These are phyloP conservation scores for Antechinus flavipes DNA, from an alignment of 2,113 vertebrate species.

Conservation along the genomic window DNA sequence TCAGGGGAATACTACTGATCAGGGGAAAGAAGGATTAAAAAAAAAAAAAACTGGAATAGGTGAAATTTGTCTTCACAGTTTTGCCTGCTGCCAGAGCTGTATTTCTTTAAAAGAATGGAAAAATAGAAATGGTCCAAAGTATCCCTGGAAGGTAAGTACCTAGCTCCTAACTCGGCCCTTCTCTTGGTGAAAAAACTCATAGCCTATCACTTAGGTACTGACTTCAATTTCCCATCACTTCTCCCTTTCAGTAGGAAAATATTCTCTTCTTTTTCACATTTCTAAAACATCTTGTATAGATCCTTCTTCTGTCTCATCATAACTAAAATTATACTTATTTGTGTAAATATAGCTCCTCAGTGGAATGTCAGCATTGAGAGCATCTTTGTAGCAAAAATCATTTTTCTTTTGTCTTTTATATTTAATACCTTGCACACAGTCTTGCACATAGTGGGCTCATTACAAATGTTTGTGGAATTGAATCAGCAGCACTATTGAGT, in stretches of 20 bases:
- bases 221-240: not conserved
- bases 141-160: not conserved
- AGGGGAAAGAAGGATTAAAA: not conserved
- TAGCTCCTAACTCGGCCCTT: not conserved
- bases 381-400: not conserved
- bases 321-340: not conserved
- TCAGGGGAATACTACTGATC: not conserved
- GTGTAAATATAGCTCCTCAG: not conserved
- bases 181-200: not conserved
- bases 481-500: not conserved
- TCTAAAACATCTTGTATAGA: not conserved
- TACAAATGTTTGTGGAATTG: not conserved
- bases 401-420: not conserved
- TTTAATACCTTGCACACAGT: not conserved
- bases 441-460: not conserved
- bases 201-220: not conserved
- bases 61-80: not conserved
- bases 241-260: not conserved
- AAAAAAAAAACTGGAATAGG: not conserved
- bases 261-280: not conserved
- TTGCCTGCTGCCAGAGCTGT: not conserved
- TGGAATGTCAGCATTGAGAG: not conserved
- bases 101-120: not conserved
- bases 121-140: slow-evolving; percentile 43
- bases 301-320: not conserved